Evolutionary conservation across 1,140 invertebrate species (phyloP).

Genomic region (Drosophila mauritiana): DNA sequence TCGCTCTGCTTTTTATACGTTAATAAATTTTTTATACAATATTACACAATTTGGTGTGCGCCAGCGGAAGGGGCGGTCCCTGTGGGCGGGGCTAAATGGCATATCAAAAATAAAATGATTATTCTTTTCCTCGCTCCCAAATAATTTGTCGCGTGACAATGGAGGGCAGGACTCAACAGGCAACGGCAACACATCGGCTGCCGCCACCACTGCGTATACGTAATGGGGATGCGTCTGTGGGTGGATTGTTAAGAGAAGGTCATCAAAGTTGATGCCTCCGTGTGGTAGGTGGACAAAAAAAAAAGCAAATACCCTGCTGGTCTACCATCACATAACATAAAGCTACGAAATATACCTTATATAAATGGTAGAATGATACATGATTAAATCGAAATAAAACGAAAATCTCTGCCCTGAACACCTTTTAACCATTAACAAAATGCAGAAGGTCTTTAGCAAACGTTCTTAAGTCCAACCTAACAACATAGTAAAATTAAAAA

Average conservation of each 20-base stretch:
- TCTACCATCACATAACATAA: conserved; percentile 18
- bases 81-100: conserved; percentile 54
- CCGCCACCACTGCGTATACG: conserved; percentile 53
- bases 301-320: conserved; percentile 15
- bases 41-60: conserved; percentile 70
- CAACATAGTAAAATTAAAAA: background rate
- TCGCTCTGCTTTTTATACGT: conserved; percentile 59
- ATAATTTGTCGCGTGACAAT: conserved; percentile 72
- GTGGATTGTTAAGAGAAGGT: background rate
- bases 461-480: background rate
- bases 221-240: conserved; percentile 16
- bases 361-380: conserved; percentile 7
- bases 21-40: conserved; percentile 81
- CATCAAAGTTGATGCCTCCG: conserved; percentile 31
- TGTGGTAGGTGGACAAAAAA: conserved; percentile 20
- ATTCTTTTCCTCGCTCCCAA: conserved; percentile 49
- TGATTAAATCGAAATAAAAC: conserved; percentile 13
- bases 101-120: conserved; percentile 80
- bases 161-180: conserved; percentile 66
- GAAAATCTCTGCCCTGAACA: background rate
- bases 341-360: conserved; percentile 15
- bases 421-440: background rate
- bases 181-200: conserved; percentile 25
- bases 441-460: background rate
- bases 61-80: background rate